Evolutionary conservation across 2,888 invertebrate genomes (phyloP), one percentile per base, ranked within the genome.

Genomic region (Oscheius sp.): DNA sequence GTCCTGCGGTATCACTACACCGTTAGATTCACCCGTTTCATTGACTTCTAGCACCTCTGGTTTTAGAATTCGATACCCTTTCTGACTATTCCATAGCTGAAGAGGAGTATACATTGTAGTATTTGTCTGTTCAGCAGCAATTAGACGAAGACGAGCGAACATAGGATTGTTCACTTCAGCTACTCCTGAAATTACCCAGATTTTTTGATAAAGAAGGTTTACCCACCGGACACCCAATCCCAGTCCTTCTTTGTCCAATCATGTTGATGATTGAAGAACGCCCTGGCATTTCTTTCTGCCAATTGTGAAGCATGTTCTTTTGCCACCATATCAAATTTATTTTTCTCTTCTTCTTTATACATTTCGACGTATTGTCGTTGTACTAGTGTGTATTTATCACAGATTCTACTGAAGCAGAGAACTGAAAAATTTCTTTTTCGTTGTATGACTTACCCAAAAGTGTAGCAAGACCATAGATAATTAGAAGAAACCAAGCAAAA

Each of bases 191-290:
- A 51, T 14, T n/a, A 50, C 2, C 54, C n/a, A 9, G 9, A 17
- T 36, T 22, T 32, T 56, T 33, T 28, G 3, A 12, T 32, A 8
- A 8, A 61, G 44, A 45, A 12, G 32, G 4, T 41, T 12, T 14
- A 41, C 62, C 51, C 32, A 71, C 74, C 75, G 14, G 74, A 75
- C 17, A 80, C 80, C 77, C 80, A 75, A 69, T 82, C 82, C 82
- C 82, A 82, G 62, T 82, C 82, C 32, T 71, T 71, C 57, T 82
- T 82, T n/a, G 72, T 66, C 76, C 78, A 79, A 70, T 77, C 76
- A 20, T 71, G 66, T 38, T 74, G 72, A 3, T 51, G 30, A 26
- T 54, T 68, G 65, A 82, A 82, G 72, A 82, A 82, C 9, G 77
- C 77, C 20, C 80, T 57, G 1, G 81, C 80, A 66, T 82, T 82